Conservation (phyloP, 2,797 vertebrate species). For the Notolepis coatsorum region DNA sequence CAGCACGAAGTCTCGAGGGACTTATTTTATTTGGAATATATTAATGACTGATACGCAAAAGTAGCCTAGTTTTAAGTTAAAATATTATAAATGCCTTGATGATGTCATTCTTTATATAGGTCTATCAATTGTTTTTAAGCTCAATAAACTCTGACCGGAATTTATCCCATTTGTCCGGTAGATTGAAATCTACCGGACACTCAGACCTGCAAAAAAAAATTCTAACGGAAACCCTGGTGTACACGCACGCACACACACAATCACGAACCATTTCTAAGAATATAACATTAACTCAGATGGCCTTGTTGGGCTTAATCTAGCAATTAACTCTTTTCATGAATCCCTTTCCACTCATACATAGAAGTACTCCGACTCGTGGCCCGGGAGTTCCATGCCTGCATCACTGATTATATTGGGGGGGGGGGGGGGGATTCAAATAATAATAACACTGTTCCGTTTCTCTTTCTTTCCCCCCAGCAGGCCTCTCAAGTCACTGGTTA, state of each 20-base stretch:
- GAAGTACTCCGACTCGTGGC: constrained; percentile 4
- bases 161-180: too few species aligned
- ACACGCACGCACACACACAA: constrained; percentile 6
- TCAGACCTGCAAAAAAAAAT: too few species aligned
- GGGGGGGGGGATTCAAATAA: background rate
- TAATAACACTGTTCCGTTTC: constrained; percentile 1
- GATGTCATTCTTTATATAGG: too few species aligned
- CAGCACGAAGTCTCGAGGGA: too few species aligned
- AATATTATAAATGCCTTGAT: too few species aligned
- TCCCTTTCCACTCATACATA: constrained; percentile 1
- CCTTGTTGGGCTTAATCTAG: background rate
- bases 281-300: constrained; percentile 13
- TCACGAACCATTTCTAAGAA: constrained; percentile 5
- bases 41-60: too few species aligned
- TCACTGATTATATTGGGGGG: constrained; percentile 3
- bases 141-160: too few species aligned
- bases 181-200: too few species aligned
- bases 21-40: too few species aligned
- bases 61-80: too few species aligned
- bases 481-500: constrained; percentile 30
- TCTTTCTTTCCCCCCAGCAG: constrained; percentile 23
- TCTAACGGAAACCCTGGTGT: too few species aligned
- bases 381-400: background rate
- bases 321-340: background rate
- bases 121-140: too few species aligned